phyloP scores from a whole-genome alignment of 2,113 vertebrate species.

The Martes martes region DNA sequence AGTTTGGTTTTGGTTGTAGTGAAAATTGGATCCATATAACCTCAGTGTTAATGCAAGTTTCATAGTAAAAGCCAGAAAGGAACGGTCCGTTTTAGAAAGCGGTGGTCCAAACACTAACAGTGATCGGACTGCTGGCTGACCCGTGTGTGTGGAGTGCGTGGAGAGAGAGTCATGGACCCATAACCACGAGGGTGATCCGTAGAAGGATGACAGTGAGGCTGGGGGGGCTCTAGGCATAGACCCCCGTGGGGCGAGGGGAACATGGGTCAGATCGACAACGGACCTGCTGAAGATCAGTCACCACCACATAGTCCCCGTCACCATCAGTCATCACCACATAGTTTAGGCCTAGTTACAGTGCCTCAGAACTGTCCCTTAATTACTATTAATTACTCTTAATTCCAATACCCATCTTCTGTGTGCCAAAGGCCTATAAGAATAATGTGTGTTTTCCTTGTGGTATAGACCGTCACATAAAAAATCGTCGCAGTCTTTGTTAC shows the following conservation, averaged over 20 bases:
- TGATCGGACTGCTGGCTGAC: not conserved
- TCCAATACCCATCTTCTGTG: not conserved
- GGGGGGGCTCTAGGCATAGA: not conserved
- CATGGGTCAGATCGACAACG: not conserved
- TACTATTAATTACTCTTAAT: not conserved
- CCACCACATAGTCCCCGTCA: not conserved
- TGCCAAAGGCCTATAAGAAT: not conserved
- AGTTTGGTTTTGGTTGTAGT: not conserved
- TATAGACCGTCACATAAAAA: not conserved
- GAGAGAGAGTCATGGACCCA: not conserved
- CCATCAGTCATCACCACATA: no score
- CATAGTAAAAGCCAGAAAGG: not conserved
- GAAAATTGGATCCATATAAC: not conserved
- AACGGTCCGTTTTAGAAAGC: not conserved
- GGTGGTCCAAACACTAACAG: not conserved
- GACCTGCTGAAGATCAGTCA: no score
- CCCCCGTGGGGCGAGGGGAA: rapidly evolving
- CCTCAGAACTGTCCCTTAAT: not conserved
- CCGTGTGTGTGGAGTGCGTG: rapidly evolving
- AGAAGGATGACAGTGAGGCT: not conserved
- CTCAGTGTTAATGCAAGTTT: not conserved
- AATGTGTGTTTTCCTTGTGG: not conserved
- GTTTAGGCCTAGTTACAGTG: not conserved
- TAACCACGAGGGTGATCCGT: rapidly evolving
- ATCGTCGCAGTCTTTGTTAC: rapidly evolving